phyloP scores from a whole-genome alignment of 37 sponge, comb jelly and placozoan species.

The Ephydatia muelleri region DNA sequence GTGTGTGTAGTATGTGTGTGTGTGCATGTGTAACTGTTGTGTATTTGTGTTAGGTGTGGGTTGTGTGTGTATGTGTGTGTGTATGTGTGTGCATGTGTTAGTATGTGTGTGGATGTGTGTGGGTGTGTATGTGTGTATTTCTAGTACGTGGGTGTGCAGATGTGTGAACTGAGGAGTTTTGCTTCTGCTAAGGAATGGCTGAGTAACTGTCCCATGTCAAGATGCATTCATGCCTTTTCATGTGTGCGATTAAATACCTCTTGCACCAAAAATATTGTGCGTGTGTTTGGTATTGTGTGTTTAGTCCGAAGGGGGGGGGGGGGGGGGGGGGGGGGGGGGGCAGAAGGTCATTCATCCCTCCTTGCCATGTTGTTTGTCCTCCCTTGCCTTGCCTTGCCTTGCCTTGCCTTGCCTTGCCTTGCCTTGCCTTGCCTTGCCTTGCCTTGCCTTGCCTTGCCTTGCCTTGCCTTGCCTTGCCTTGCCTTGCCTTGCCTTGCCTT shows the following conservation, averaged over 20 bases:
- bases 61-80: background rate
- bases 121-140: background rate
- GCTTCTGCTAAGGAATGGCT: too few species aligned
- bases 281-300: background rate
- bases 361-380: background rate
- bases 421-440: too few species aligned
- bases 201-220: too few species aligned
- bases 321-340: too few species aligned
- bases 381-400: background rate
- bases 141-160: background rate
- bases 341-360: background rate
- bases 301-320: background rate
- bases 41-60: background rate
- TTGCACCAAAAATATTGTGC: background rate
- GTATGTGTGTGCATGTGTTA: constrained; percentile 9
- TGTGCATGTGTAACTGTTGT: too few species aligned
- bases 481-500: too few species aligned
- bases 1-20: background rate
- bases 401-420: too few species aligned
- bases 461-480: too few species aligned
- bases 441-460: too few species aligned
- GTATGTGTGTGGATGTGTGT: constrained; percentile 14
- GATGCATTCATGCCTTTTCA: background rate
- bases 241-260: background rate
- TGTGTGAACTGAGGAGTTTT: too few species aligned